phyloP scores from a whole-genome alignment of 2,888 invertebrate genomes.

The Apotomis capreana region DNA sequence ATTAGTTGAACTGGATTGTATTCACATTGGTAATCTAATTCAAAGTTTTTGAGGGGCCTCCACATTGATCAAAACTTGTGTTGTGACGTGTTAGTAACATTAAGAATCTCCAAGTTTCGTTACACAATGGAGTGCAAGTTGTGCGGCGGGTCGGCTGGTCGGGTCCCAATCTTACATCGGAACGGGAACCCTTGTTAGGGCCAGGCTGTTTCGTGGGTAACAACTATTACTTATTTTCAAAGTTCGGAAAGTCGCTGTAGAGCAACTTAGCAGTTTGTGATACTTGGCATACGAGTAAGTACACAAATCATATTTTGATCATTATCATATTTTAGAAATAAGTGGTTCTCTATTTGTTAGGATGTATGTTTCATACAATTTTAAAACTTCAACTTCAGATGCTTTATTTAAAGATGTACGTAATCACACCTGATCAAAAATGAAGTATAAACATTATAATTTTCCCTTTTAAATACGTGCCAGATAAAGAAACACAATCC shows the following conservation, averaged over 20 bases:
- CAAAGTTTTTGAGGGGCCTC: slow-evolving; percentile 12
- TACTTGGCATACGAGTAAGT: no score
- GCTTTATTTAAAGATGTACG: no score
- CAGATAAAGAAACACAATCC: no score
- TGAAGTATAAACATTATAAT: no score
- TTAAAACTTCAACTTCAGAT: no score
- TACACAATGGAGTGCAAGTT: slow-evolving; percentile 22
- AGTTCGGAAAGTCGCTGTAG: not conserved
- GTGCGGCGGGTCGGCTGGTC: not conserved
- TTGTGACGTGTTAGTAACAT: slow-evolving; percentile 23
- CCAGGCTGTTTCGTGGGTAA: slow-evolving; percentile 12
- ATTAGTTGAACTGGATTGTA: not conserved
- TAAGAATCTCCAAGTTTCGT: slow-evolving; percentile 35
- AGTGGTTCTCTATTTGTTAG: no score
- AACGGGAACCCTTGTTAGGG: slow-evolving; percentile 30
- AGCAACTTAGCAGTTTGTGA: no score
- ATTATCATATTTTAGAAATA: no score
- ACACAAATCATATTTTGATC: not conserved
- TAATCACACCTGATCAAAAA: no score
- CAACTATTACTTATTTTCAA: slow-evolving; percentile 11
- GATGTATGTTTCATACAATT: no score
- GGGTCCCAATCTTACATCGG: slow-evolving; percentile 17
- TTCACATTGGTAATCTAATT: slow-evolving; percentile 4
- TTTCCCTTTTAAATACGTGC: no score
- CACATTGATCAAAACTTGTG: slow-evolving; percentile 25